Conservation (phyloP, 2,797 vertebrate genomes). For the Squalus acanthias region DNA sequence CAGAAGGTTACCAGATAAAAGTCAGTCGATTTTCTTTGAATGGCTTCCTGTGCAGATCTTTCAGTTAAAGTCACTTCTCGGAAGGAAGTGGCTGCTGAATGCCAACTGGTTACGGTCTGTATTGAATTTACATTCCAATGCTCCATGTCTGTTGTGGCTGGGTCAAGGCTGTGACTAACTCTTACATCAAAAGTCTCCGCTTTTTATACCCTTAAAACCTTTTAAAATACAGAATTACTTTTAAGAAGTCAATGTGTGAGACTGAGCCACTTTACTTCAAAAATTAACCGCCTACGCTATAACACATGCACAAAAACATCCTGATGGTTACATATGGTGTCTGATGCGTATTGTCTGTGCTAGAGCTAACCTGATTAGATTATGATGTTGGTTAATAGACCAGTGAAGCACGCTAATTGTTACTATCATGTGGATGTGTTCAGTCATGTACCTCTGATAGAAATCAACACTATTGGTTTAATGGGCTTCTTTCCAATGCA, state of each 20-base stretch:
- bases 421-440: constrained; percentile 20
- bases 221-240: not conserved
- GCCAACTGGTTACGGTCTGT: not conserved
- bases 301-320: not conserved
- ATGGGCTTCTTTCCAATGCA: constrained; percentile 21
- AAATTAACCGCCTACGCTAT: not conserved
- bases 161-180: not conserved
- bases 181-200: not conserved
- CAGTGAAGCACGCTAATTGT: constrained; percentile 8
- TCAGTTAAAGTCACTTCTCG: not conserved
- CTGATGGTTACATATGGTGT: constrained; percentile 14
- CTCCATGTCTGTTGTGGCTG: not conserved
- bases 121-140: not conserved
- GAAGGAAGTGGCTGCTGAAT: not conserved
- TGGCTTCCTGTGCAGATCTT: not conserved
- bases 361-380: not conserved
- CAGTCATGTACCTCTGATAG: constrained; percentile 1
- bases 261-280: not conserved
- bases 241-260: not conserved
- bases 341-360: not conserved
- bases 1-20: not conserved
- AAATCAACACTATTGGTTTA: constrained; percentile 7
- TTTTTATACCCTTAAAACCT: no score
- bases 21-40: not conserved
- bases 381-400: constrained; percentile 26